phyloP scores from a whole-genome alignment of 2,797 vertebrate genomes.

The Pterois miles region DNA sequence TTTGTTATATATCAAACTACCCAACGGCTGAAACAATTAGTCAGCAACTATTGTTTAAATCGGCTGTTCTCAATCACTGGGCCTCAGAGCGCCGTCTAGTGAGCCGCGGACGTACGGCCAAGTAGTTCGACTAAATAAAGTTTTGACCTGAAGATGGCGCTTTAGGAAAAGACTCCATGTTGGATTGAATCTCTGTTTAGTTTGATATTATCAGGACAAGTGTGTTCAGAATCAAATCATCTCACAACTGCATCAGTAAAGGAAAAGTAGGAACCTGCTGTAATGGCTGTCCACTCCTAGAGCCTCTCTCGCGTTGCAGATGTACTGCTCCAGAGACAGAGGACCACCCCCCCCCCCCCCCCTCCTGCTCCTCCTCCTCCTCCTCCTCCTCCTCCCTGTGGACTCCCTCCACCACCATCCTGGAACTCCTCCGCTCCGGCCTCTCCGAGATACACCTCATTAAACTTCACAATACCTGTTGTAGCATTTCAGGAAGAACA shows the following conservation, averaged over 20 bases:
- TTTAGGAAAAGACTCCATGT: neutral
- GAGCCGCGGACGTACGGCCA: no score
- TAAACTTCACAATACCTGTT: slow-evolving; percentile 94
- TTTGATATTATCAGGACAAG: neutral
- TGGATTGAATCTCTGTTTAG: neutral
- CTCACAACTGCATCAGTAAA: neutral
- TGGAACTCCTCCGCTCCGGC: slow-evolving; percentile 71
- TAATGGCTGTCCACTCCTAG: slow-evolving; percentile 91
- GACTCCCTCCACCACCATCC: slow-evolving; percentile 60
- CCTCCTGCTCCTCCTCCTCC: slow-evolving; percentile 29
- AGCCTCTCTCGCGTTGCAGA: slow-evolving; percentile 87
- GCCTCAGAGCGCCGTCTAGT: no score
- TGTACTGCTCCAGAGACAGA: slow-evolving; percentile 87
- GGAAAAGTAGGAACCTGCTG: slow-evolving; percentile 79
- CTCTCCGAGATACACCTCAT: slow-evolving; percentile 91
- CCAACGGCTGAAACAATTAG: no score
- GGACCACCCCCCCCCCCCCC: slow-evolving; percentile 46
- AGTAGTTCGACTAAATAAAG: no score
- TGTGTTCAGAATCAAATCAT: neutral
- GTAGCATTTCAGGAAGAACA: neutral
- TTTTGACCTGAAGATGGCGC: no score
- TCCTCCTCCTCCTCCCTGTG: slow-evolving; percentile 59
- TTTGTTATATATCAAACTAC: no score
- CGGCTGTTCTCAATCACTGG: no score
- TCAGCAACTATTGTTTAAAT: no score